Percentiles rank a stretch among this genome's conserved stretches.
These are phyloP conservation scores for Rhodinocichla rosea DNA, from an alignment of 2,113 vertebrate genomes.

Conservation along the genomic window DNA sequence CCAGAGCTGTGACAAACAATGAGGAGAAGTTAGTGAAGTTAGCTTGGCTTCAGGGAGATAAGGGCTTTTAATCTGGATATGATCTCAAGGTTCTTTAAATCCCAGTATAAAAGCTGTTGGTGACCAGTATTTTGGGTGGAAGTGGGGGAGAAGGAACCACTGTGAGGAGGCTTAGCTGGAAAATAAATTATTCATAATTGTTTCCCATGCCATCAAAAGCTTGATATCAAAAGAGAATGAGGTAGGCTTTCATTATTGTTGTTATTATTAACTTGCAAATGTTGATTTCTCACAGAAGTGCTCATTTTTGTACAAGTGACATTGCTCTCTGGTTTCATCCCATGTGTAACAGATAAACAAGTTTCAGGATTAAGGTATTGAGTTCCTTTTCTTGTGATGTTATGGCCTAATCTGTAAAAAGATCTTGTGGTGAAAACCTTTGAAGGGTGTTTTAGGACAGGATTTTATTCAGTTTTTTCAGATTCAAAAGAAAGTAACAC, in stretches of 20 bases:
- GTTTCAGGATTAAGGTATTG: background rate
- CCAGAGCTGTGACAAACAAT: background rate
- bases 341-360: background rate
- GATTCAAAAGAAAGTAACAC: background rate
- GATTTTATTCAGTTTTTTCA: background rate
- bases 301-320: background rate
- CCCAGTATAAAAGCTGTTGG: background rate
- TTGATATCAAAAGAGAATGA: background rate
- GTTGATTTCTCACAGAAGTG: background rate
- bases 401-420: background rate
- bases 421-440: background rate
- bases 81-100: background rate
- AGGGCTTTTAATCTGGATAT: background rate
- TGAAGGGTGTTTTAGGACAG: background rate
- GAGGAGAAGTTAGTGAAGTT: background rate
- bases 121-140: background rate
- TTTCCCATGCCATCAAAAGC: background rate
- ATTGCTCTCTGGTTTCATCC: background rate
- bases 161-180: background rate
- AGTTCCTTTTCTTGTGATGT: background rate
- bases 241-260: background rate
- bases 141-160: background rate
- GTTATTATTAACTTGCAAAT: background rate
- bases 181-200: background rate
- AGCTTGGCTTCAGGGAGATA: background rate